Percentiles rank a stretch among this genome's conserved stretches.
These are phyloP conservation scores for Propithecus deckenii DNA, from an alignment of 2,797 vertebrate genomes.

Conservation along the genomic window DNA sequence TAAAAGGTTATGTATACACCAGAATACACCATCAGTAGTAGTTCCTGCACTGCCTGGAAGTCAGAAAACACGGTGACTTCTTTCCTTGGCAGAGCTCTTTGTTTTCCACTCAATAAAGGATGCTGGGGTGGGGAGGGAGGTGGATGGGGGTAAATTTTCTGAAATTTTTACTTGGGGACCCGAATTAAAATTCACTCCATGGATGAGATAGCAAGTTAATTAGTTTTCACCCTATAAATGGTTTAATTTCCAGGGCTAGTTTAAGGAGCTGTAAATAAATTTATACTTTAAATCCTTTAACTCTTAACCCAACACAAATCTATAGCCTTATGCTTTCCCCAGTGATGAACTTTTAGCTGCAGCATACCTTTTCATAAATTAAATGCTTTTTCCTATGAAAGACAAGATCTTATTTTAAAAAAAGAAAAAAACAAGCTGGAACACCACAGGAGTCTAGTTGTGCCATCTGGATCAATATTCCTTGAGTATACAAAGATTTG, in stretches of 20 bases:
- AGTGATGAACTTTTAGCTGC: not conserved
- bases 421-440: not conserved
- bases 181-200: conserved; percentile 35
- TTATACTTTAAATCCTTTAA: conserved; percentile 19
- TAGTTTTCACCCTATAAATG: not conserved
- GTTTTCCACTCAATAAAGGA: not conserved
- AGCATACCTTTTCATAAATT: conserved; percentile 37
- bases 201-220: not conserved
- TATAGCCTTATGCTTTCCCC: not conserved
- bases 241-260: not conserved
- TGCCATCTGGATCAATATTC: conserved; percentile 49
- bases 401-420: conserved; percentile 19
- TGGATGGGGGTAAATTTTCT: not conserved
- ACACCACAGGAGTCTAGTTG: conserved; percentile 17
- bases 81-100: not conserved
- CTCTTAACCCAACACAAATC: not conserved
- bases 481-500: not conserved
- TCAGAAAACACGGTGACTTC: not conserved
- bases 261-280: conserved; percentile 35
- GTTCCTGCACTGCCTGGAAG: not conserved
- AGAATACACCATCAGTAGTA: not conserved
- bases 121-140: accelerated
- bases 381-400: conserved; percentile 50
- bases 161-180: not conserved
- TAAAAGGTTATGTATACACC: not conserved